Evolutionary conservation across 2,888 invertebrate species (phyloP).

Genomic region (Cyrtodaria siliqua): DNA sequence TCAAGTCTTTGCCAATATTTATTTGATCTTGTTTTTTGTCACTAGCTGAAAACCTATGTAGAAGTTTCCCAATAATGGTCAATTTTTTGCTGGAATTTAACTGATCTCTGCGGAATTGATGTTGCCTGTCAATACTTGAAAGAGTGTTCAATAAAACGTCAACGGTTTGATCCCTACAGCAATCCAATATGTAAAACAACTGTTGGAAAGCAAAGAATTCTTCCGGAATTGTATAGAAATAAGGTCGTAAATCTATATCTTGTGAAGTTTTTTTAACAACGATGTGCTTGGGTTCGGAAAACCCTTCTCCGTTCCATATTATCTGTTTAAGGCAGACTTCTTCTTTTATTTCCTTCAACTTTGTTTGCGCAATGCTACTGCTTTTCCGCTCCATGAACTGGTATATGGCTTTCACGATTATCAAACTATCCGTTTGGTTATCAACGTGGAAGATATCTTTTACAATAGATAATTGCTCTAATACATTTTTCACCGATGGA

Average conservation of each 20-base stretch:
- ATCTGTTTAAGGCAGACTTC: not conserved
- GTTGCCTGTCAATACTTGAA: constrained; percentile 30
- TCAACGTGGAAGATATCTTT: constrained; percentile 24
- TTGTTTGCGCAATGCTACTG: not conserved
- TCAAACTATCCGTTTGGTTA: constrained; percentile 29
- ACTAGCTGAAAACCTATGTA: constrained; percentile 25
- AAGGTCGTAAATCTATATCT: constrained; percentile 45
- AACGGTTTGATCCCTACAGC: constrained; percentile 10
- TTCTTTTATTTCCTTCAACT: not conserved
- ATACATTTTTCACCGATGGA: constrained; percentile 35
- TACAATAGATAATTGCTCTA: constrained; percentile 39
- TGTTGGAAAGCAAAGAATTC: constrained; percentile 27
- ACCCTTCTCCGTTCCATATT: constrained; percentile 51
- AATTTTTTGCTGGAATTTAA: constrained; percentile 8
- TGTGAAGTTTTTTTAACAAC: constrained; percentile 2
- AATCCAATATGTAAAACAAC: constrained; percentile 5
- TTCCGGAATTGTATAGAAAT: constrained; percentile 32
- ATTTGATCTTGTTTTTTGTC: not conserved
- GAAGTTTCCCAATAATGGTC: too few species aligned
- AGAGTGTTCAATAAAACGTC: constrained; percentile 11
- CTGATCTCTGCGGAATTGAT: constrained; percentile 2
- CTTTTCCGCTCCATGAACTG: not conserved
- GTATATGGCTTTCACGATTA: constrained; percentile 37
- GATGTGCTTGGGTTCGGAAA: constrained; percentile 21
- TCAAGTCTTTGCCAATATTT: constrained; percentile 43